phyloP scores from a whole-genome alignment of 2,113 vertebrate genomes.

The Nymphicus hollandicus region DNA sequence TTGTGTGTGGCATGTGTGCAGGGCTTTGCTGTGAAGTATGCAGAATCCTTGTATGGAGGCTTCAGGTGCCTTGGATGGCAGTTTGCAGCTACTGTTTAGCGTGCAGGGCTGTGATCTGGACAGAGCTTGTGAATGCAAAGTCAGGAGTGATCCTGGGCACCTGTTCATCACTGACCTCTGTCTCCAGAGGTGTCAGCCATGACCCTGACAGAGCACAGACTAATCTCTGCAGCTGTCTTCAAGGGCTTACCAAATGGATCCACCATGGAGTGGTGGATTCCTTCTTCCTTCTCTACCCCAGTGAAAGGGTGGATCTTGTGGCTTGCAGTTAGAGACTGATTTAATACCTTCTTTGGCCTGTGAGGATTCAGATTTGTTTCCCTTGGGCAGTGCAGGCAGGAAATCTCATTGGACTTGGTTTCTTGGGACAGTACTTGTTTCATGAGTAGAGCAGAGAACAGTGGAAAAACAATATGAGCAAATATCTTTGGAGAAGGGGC shows the following conservation, averaged over 20 bases:
- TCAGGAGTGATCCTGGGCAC: neutral
- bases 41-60: neutral
- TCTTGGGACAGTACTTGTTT: neutral
- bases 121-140: neutral
- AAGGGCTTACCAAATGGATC: neutral
- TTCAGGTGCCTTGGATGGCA: neutral
- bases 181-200: neutral
- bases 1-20: neutral
- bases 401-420: neutral
- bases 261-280: neutral
- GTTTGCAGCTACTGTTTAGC: neutral
- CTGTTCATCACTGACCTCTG: neutral
- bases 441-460: neutral
- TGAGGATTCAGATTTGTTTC: neutral
- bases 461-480: neutral
- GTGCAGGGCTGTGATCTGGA: neutral
- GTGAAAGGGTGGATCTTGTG: neutral
- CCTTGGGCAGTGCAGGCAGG: neutral
- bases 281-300: neutral
- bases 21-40: neutral
- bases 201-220: neutral
- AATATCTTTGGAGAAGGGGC: neutral
- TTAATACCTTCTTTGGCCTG: neutral
- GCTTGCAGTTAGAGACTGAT: neutral
- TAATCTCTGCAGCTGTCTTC: neutral